phyloP scores from a whole-genome alignment of 1,140 invertebrate species.

The Hycleus cichorii region DNA sequence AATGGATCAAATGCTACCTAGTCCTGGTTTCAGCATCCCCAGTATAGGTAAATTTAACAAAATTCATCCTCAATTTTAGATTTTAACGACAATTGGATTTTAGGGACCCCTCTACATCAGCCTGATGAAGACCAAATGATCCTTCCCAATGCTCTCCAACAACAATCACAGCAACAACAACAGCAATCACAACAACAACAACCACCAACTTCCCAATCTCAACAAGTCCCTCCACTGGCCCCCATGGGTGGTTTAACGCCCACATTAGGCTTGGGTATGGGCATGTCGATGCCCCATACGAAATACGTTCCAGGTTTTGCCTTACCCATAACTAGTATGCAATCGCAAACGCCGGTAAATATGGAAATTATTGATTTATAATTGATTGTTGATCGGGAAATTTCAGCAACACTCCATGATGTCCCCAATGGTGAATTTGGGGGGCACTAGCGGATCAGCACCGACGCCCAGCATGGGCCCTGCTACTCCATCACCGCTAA shows the following conservation, averaged over 20 bases:
- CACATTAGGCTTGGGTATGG: constrained; percentile 45
- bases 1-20: constrained; percentile 86
- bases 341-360: constrained; percentile 79
- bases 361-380: background rate
- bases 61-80: background rate
- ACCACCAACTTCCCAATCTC: constrained; percentile 19
- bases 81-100: background rate
- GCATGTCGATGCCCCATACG: constrained; percentile 54
- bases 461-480: constrained; percentile 57
- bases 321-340: constrained; percentile 67
- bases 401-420: constrained; percentile 71
- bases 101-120: constrained; percentile 78
- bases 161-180: constrained; percentile 51
- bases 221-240: constrained; percentile 50
- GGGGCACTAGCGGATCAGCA: constrained; percentile 48
- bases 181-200: constrained; percentile 39
- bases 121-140: constrained; percentile 88
- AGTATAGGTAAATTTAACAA: constrained; percentile 52
- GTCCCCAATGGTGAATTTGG: constrained; percentile 59
- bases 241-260: constrained; percentile 49
- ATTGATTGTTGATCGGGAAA: background rate
- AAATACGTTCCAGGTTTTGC: constrained; percentile 62
- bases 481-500: constrained; percentile 74
- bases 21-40: constrained; percentile 81
- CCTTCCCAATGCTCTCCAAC: constrained; percentile 70